Evolutionary conservation across 37 sponge, comb jelly and placozoan genomes (phyloP).

Genomic region (Beroe forskalii): DNA sequence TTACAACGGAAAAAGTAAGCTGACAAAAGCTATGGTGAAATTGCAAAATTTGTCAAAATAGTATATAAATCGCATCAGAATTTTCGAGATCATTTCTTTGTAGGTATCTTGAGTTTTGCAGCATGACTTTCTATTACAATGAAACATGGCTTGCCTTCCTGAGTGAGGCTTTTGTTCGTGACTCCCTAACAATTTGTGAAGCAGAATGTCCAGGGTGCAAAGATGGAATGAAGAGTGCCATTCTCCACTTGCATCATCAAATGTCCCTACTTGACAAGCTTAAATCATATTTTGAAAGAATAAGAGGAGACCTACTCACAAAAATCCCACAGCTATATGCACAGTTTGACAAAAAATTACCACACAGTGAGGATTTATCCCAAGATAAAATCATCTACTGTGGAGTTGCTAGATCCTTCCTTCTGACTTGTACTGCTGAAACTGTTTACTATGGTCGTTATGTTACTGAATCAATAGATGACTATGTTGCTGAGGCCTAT

Average conservation of each 20-base stretch:
- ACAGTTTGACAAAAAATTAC: neutral
- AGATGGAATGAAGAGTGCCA: neutral
- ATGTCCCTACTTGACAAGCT: neutral
- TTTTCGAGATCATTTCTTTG: neutral
- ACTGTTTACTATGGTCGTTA: neutral
- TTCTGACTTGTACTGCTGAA: neutral
- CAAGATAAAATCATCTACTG: neutral
- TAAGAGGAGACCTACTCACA: neutral
- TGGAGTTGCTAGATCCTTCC: neutral
- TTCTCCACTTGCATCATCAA: constrained; percentile 14
- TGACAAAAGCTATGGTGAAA: neutral
- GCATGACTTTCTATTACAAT: neutral
- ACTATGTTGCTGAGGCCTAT: neutral
- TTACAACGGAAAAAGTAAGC: neutral
- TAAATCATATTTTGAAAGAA: neutral
- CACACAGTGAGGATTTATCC: neutral
- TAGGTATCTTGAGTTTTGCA: neutral
- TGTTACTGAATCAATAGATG: neutral
- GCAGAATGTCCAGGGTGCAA: neutral
- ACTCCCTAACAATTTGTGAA: neutral
- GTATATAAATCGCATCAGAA: neutral
- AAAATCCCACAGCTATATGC: neutral
- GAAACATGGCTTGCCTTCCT: neutral
- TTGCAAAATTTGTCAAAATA: too few species aligned
- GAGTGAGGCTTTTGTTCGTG: neutral